Evolutionary conservation across 1,140 invertebrate species (phyloP), one percentile per base, ranked within the genome.

Genomic region (Elymnias hypermnestra): DNA sequence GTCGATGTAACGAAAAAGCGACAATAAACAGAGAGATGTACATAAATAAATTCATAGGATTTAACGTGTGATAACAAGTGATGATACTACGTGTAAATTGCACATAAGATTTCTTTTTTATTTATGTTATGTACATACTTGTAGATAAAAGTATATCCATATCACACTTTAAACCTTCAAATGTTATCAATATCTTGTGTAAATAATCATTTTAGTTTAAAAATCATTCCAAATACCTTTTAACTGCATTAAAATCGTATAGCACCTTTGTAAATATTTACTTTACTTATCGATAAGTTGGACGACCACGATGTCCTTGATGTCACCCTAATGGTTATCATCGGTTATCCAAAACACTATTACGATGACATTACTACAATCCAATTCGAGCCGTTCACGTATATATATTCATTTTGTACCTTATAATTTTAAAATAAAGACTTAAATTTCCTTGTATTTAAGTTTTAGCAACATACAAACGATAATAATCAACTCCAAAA

Each of bases 221-320:
- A n/a, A n/a, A n/a, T n/a, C n/a, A n/a, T n/a, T n/a, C n/a, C n/a
- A n/a, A n/a, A n/a, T n/a, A n/a, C n/a, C n/a, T 9, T 9, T 9
- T 9, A 26, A 26, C 8, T 26, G 23, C 8, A 26, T 8, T 25
- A 25, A 25, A 25, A n/a, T 26, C 10, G 10, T 26, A n/a, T 8
- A 26, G 23, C 10, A 26, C 23, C 23, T 31, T 6, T 39, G 21
- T 15, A 22, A 31, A 47, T 39, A 39, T 47, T 47, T 19, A 47
- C 33, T 17, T 5, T 28, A 33, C 37, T 28, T 45, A 45, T 42
- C 52, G 22, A 41, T 35, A 54, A 41, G 39, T 39, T 40, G 12
- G 22, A 23, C n/a, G n/a, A n/a, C n/a, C n/a, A n/a, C n/a, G n/a
- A 21, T 54, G 52, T 54, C 52, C 52, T 54, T 54, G 44, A 54